These are phyloP conservation scores for Nebria salina DNA, from an alignment of 2,888 invertebrate species.

Conservation along the genomic window DNA sequence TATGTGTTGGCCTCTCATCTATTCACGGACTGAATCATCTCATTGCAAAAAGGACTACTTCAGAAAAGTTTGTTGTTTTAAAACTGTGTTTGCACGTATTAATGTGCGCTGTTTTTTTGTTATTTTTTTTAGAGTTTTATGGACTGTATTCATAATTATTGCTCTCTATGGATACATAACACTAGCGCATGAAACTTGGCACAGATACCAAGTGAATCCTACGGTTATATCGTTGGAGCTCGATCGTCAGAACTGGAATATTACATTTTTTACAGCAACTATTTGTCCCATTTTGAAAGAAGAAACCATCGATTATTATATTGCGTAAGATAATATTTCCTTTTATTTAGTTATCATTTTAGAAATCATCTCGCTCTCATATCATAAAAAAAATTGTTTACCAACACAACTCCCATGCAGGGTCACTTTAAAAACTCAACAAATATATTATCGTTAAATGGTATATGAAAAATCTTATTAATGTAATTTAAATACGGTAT, in stretches of 20 bases:
- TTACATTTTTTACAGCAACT: constrained; percentile 56
- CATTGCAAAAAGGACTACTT: constrained; percentile 10
- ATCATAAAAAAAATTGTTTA: too few species aligned
- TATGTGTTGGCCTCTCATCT: constrained; percentile 27
- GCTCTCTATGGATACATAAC: constrained; percentile 50
- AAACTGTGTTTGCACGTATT: neutral
- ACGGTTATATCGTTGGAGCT: constrained; percentile 55
- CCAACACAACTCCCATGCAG: too few species aligned
- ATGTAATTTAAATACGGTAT: too few species aligned
- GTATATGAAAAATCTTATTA: too few species aligned
- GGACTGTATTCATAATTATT: constrained; percentile 52
- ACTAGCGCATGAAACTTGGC: constrained; percentile 52
- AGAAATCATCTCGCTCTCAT: too few species aligned
- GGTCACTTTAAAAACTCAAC: too few species aligned
- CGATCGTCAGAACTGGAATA: constrained; percentile 53
- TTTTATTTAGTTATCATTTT: neutral
- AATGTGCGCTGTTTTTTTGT: neutral
- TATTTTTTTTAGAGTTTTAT: constrained; percentile 52
- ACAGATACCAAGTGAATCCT: constrained; percentile 54
- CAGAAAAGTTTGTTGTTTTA: constrained; percentile 18
- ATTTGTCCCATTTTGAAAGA: constrained; percentile 54
- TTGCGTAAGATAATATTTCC: constrained; percentile 21
- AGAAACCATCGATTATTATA: constrained; percentile 12
- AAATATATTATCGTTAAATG: too few species aligned
- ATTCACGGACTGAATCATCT: constrained; percentile 28